Base-by-base conservation (phyloP, 1,140 invertebrate species). In the Drosophila malerkotliana region DNA sequence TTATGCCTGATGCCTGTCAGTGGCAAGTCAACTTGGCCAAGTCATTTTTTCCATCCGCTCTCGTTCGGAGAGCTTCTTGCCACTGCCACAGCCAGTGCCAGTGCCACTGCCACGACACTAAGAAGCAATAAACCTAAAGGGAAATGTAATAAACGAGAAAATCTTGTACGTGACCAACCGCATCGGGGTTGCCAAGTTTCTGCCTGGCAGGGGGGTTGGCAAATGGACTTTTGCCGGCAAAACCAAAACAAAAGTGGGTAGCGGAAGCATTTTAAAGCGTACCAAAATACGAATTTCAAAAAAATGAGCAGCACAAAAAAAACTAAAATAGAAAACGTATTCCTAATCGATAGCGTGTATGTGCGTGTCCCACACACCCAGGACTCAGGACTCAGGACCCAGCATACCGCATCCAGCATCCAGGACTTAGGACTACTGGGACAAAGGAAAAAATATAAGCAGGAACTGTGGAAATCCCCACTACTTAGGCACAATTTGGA, bases 141-240 rank as follows among this genome's bases (percentile, higher is more conserved):
- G 90, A 91, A 91, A 91, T 91, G 90, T 91, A 91, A 91, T 91
- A 91, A 91, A 91, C 85, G 90, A 91, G 90, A 80, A 91, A 91
- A 91, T 91, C 90, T 91, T 88, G 82, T 91, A 91, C 90, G 90
- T 91, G 90, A 91, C 90, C 90, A 89, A 91, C 90, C 85, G 74
- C 85, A 90, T 81, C 78, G 77, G 81, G 71, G 80, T 75, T 83
- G 75, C 47, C 63, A 34, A 14, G 54, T 41, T 52, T 44, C 39
- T 18, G 45, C 55, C 32, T 7, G 47, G 37, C 8, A 39, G 14
- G 56, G 61, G 72, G 72, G 72, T 75, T 75, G 81, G 60, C 78
- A 87, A 78, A 82, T 78, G 82, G 81, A 82, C 81, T 85, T 85
- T 77, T 72, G 57, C 80, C 71, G 68, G 60, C 57, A 49, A 79